phyloP scores from a whole-genome alignment of 1,140 invertebrate genomes.

The Calliphora vicina region DNA sequence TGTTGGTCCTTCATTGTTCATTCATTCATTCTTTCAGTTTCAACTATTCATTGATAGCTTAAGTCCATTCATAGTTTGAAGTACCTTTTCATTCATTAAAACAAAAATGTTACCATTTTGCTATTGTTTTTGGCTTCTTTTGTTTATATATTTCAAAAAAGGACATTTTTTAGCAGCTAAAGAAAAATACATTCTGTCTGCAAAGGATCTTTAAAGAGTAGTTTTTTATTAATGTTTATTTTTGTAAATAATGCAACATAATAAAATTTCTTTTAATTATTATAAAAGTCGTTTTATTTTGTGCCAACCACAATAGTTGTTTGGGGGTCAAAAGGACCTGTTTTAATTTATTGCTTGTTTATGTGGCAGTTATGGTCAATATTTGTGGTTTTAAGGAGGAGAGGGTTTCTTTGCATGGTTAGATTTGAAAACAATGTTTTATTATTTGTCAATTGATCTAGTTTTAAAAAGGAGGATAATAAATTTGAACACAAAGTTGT shows the following conservation, averaged over 20 bases:
- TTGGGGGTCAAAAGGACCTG: neutral
- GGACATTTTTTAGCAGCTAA: neutral
- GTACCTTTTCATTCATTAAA: constrained; percentile 22
- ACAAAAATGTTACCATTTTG: too few species aligned
- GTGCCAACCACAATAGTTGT: neutral
- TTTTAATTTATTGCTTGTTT: neutral
- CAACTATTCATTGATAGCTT: neutral
- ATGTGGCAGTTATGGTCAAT: neutral
- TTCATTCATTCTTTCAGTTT: neutral
- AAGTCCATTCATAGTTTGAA: constrained; percentile 9
- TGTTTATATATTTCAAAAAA: neutral
- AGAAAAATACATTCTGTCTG: neutral
- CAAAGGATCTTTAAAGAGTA: neutral
- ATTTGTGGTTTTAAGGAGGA: neutral
- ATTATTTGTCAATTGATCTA: too few species aligned
- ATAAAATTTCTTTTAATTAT: neutral
- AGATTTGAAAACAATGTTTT: neutral
- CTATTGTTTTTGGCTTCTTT: neutral
- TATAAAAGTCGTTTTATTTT: neutral
- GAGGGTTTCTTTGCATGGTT: neutral
- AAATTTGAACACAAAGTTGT: too few species aligned
- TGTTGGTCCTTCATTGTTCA: too few species aligned
- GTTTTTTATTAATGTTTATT: neutral
- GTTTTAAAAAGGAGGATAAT: too few species aligned
- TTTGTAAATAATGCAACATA: neutral